Conservation (phyloP, 2,888 invertebrate species). For the Phragmatobia fuliginosa region DNA sequence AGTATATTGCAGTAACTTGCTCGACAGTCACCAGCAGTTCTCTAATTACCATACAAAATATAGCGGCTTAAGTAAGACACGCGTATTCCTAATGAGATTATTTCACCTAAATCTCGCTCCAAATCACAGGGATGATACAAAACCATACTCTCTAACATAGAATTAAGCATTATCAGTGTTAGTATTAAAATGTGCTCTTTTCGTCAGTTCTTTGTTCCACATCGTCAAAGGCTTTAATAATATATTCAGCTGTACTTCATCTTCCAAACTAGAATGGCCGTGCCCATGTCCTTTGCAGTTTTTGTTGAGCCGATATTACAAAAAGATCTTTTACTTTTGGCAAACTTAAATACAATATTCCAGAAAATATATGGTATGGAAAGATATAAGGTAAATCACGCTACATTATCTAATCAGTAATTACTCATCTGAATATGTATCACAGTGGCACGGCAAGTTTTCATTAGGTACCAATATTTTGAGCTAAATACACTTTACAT, state of each 20-base stretch:
- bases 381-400: too few species aligned
- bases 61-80: slow-evolving; percentile 17
- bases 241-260: background rate
- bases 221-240: slow-evolving; percentile 3
- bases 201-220: slow-evolving; percentile 18
- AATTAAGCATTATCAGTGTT: slow-evolving; percentile 37
- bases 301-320: background rate
- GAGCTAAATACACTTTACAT: background rate
- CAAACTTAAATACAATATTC: background rate
- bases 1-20: background rate
- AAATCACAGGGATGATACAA: slow-evolving; percentile 35
- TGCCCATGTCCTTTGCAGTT: background rate
- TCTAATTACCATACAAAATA: background rate
- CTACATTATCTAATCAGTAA: too few species aligned
- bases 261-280: background rate
- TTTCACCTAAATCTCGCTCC: slow-evolving; percentile 25
- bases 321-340: background rate
- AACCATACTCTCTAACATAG: slow-evolving; percentile 40
- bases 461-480: background rate
- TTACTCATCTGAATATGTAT: background rate
- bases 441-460: background rate
- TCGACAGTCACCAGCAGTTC: background rate
- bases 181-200: slow-evolving; percentile 40
- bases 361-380: too few species aligned
- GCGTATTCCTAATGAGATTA: slow-evolving; percentile 31